Evolutionary conservation across 2,888 invertebrate species (phyloP), one percentile per base, ranked within the genome.

Genomic region (Drosophila mimica): DNA sequence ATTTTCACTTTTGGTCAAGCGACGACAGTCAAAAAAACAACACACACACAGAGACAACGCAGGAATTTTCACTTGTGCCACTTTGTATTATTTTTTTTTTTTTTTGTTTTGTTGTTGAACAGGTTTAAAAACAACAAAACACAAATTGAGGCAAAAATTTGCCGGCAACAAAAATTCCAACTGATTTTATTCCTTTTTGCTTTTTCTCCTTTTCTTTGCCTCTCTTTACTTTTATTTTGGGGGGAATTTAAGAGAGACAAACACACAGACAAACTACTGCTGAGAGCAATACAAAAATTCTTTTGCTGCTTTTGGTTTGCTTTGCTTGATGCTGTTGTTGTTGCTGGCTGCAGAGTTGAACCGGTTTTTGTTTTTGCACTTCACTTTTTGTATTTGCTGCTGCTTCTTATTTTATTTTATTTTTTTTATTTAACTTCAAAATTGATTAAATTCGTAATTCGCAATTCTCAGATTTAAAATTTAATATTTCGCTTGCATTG

Each of bases 11-110:
- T 85, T 85, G 89, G 89, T 75, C 65, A 76, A 80, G 78, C 46
- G 25, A 46, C 25, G 46, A 83, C 63, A 88, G 88, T 89, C 82
- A 80, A 86, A 87, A 88, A 79, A 82, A 68, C 72, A 62, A 74
- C 43, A 63, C n/a, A 63, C 61, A 49, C 34, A 70, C 64, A 70
- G 59, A 69, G 63, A 66, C 40, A 70, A 82, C 89, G 74, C 82
- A 86, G 87, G 89, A 87, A 90, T 87, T 87, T 90, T 87, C 89
- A 90, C 87, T 87, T 87, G 87, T 87, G 87, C 87, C 90, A 90
- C 90, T 87, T 87, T 88, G 76, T 76, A 76, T 76, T 75, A 66
- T 88, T 86, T 76, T 78, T 71, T 78, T 71, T 78, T 74, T 75
- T 69, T 70, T 36, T 70, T 53, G 51, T 58, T 67, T 68, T 68